These are phyloP conservation scores for Euura saliciscinereae DNA, from an alignment of 1,140 invertebrate genomes.

Conservation along the genomic window DNA sequence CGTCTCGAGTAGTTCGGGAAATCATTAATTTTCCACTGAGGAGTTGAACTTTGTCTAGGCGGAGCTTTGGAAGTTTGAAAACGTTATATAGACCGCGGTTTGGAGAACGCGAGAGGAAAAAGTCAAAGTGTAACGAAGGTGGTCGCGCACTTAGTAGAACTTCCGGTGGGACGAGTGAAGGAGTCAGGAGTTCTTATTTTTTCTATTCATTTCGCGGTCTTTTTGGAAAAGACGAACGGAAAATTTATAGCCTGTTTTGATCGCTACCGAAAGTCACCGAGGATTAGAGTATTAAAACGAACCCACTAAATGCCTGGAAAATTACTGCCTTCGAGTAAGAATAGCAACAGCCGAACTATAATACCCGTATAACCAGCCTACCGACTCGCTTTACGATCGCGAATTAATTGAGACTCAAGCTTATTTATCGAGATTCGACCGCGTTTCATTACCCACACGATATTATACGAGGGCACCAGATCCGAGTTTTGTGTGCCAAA, in stretches of 20 bases:
- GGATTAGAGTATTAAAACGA: background rate
- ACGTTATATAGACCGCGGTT: background rate
- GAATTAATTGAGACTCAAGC: conserved; percentile 5
- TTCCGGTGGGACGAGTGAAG: background rate
- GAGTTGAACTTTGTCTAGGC: background rate
- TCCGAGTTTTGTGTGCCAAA: no score
- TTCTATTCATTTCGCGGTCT: background rate
- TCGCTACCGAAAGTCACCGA: background rate
- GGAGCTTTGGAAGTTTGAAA: background rate
- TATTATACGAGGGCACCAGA: background rate
- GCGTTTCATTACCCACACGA: background rate
- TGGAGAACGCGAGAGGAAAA: background rate
- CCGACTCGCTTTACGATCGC: background rate
- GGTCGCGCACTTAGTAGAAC: background rate
- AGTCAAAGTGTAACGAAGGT: background rate
- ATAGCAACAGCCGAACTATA: background rate
- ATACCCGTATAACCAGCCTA: background rate
- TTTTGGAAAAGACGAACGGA: background rate
- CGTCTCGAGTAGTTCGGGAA: background rate
- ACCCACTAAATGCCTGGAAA: conserved; percentile 4
- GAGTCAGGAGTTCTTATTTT: background rate
- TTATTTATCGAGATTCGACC: conserved; percentile 3
- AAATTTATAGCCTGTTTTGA: background rate
- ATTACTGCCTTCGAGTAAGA: background rate
- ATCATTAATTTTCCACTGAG: conserved; percentile 1